A percentile compares a stretch with the other conserved stretches of the same genome.
Conservation (phyloP, 1,140 invertebrate species). For the Latrodectus geometricus region DNA sequence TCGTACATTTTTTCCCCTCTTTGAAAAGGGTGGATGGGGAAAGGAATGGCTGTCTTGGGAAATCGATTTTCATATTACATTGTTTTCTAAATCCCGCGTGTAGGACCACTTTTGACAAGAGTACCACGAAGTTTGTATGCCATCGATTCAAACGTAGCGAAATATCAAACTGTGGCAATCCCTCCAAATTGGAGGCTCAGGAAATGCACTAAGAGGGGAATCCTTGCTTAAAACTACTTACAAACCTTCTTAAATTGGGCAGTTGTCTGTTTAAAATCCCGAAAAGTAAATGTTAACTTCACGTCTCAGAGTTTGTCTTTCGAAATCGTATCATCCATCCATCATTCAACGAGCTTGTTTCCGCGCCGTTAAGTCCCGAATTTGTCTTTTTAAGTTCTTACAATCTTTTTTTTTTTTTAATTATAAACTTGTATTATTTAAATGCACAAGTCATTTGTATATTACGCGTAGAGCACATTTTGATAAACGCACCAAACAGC, state of each 20-base stretch:
- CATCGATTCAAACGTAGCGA: conserved; percentile 22
- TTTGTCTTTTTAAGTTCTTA: conserved; percentile 21
- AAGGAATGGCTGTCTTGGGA: not conserved
- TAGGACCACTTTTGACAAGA: conserved; percentile 13
- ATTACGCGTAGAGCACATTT: too few relatives aligned
- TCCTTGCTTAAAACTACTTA: not conserved
- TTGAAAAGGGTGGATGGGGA: too few relatives aligned
- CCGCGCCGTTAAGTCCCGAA: conserved; percentile 6
- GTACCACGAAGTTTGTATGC: conserved; percentile 28
- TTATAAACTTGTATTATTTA: too few relatives aligned
- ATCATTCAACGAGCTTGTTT: conserved; percentile 35
- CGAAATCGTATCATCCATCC: conserved; percentile 19
- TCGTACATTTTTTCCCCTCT: too few relatives aligned
- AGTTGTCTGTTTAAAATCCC: too few relatives aligned
- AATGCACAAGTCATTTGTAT: too few relatives aligned
- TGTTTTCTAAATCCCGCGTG: conserved; percentile 39
- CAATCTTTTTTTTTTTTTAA: too few relatives aligned
- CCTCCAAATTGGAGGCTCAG: conserved; percentile 9
- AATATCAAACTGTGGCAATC: conserved; percentile 20
- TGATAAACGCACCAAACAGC: too few relatives aligned
- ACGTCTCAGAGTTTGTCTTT: not conserved
- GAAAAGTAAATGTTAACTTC: too few relatives aligned
- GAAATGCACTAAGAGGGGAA: conserved; percentile 4
- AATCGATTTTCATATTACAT: conserved; percentile 32
- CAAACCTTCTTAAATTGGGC: too few relatives aligned